A percentile compares a stretch with the other conserved stretches of the same genome.
These are phyloP conservation scores for Mongoloraphidia duomilia DNA, from an alignment of 2,888 invertebrate species.

Conservation along the genomic window DNA sequence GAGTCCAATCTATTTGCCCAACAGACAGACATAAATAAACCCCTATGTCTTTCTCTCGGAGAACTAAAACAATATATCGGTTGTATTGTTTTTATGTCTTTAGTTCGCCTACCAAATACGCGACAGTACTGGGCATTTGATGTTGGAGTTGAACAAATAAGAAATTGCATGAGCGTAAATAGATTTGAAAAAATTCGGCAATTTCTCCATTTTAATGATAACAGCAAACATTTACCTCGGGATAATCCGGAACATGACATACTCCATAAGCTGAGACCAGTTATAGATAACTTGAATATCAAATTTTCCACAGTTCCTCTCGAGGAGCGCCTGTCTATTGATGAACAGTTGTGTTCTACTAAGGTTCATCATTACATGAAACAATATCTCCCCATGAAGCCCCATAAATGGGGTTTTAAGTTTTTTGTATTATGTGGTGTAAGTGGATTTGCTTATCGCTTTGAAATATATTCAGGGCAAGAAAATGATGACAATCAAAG, in stretches of 20 bases:
- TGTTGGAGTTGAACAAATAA: slow-evolving; percentile 8
- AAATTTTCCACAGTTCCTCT: slow-evolving; percentile 9
- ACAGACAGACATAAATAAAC: neutral
- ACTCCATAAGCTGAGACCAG: slow-evolving; percentile 10
- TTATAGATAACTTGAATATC: slow-evolving; percentile 7
- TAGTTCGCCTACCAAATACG: slow-evolving; percentile 6
- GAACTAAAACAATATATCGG: slow-evolving; percentile 10
- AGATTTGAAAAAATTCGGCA: slow-evolving; percentile 12
- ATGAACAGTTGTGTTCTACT: slow-evolving; percentile 13
- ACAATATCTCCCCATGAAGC: slow-evolving; percentile 12
- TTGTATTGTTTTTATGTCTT: slow-evolving; percentile 10
- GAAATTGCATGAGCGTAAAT: slow-evolving; percentile 10
- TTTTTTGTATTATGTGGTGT: slow-evolving; percentile 11
- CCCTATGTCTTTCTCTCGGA: neutral
- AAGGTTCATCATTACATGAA: slow-evolving; percentile 9
- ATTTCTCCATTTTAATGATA: slow-evolving; percentile 14
- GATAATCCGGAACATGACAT: slow-evolving; percentile 6
- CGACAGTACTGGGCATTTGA: slow-evolving; percentile 10
- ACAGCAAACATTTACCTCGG: slow-evolving; percentile 1
- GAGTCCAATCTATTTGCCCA: neutral
- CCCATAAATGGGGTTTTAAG: slow-evolving; percentile 15
- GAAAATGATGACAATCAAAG: slow-evolving; percentile 4
- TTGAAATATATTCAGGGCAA: slow-evolving; percentile 13
- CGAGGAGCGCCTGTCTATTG: slow-evolving; percentile 8
- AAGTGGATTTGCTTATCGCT: slow-evolving; percentile 11